Evolutionary conservation across 2,113 vertebrate species (phyloP), one percentile per base, ranked within the genome.

Genomic region (Sardina pilchardus): DNA sequence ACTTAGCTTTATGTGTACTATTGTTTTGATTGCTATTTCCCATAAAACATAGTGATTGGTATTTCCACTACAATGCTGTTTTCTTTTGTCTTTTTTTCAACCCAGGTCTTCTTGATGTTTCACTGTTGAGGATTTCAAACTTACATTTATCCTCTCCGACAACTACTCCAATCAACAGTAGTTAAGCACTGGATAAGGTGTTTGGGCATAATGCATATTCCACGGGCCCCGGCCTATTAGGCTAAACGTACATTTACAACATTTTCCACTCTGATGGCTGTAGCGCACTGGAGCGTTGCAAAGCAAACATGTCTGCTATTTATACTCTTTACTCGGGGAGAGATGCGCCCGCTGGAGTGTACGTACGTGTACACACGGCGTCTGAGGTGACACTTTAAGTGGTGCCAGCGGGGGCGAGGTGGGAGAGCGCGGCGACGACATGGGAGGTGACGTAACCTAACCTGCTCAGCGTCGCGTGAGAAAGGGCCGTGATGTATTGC

Each of bases 361-460:
- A 36, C 19, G 30, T 36, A 36, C 19, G 26, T 30, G 30, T 34
- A 14, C 30, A 34, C 30, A 75, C 59, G 9, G 2, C 1, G 30
- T 34, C 67, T 75, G 67, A 75, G 26, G 67, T 75, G 67, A 36
- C 26, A 34, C 67, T 10, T 19, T 21, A 56, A 56, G 50, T 56
- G 50, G 19, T 0, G 5, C 21, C 53, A 21, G 0, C 8, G 16
- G 67, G 30, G 67, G 67, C 16, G 30, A 17, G 26, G 30, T 2
- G 67, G 67, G 30, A 17, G 12, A 17, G 67, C 6, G n/a, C 9
- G 21, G 82, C 30, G 0, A 14, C 75, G 21, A 85, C 12, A 88
- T 14, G 19, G 19, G 53, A 75, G 67, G 67, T 75, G 67, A 75
- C 67, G 67, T 75, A 75, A 75, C 30, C 67, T 75, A 75, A 75